Evolutionary conservation across 1,140 invertebrate genomes (phyloP), one percentile per base, ranked within the genome.

Genomic region (Drosophila suzukii): DNA sequence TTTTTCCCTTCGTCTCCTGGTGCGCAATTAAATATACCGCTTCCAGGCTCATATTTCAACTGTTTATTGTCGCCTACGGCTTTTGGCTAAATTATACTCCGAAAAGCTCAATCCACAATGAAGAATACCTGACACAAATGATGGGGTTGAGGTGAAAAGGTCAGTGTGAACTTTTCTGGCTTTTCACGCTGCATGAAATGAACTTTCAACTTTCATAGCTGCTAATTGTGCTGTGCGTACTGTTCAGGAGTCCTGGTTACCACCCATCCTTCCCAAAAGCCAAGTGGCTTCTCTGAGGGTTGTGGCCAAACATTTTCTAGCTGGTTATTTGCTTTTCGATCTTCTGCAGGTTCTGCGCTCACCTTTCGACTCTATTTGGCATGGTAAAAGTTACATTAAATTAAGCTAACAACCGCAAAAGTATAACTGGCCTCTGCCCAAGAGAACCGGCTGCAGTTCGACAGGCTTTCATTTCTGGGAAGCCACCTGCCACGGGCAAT

Each of bases 361-460:
- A 6, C 15, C 36, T 59, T 24, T 32, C 43, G 17, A 46, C 43
- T 38, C 30, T 54, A 55, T 62, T 63, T 56, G 10, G 0, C 27
- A 39, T 13, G 54, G 15, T 17, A 12, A 15, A 24, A 62, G 53
- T 57, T 71, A 44, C 41, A 57, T 61, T 20, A 44, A 61, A 53
- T 70, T 51, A 34, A 44, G 20, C 56, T 39, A 50, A 24, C n/a
- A 54, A 60, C 73, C 47, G 44, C 65, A 71, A 50, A 68, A 50
- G 27, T 12, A 32, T 34, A 27, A 55, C 41, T 47, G 30, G 0
- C 54, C 47, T n/a, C 10, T n/a, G 32, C 6, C 10, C 38, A 15
- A n/a, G 39, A 44, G 53, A 24, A 32, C 38, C 3, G 11, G 53
- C 39, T 43, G 55, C 53, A 39, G 4, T 51, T 43, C 38, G 15